Evolutionary conservation across 2,113 vertebrate species (phyloP).

Genomic region (Donacobius atricapilla): DNA sequence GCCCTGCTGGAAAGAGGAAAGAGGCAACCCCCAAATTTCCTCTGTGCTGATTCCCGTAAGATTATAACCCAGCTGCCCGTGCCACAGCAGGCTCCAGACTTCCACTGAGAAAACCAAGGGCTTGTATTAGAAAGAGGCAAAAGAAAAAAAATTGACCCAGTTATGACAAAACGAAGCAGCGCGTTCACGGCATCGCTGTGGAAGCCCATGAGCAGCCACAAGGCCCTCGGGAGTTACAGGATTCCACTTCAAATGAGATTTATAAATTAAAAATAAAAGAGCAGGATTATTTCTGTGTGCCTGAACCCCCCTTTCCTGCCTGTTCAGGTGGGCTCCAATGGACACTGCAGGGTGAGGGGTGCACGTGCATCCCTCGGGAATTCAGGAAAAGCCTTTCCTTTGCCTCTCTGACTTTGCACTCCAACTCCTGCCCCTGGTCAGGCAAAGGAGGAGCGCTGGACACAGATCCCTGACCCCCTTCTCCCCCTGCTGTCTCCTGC

Average conservation of each 20-base stretch:
- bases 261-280: slow-evolving; percentile 13
- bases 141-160: slow-evolving; percentile 1
- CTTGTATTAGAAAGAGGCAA: neutral
- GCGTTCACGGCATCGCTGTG: neutral
- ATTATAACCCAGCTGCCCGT: neutral
- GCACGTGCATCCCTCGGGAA: neutral
- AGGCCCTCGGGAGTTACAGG: neutral
- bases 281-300: neutral
- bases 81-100: neutral
- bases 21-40: neutral
- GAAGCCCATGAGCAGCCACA: neutral
- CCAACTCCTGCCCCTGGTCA: neutral
- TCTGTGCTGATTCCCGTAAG: neutral
- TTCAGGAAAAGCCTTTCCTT: neutral
- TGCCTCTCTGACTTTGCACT: neutral
- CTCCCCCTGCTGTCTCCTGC: neutral
- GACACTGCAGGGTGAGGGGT: accelerated
- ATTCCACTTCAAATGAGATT: slow-evolving; percentile 17
- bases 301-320: neutral
- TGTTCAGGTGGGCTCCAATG: neutral
- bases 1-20: neutral
- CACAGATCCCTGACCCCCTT: neutral
- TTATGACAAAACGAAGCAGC: slow-evolving; percentile 24
- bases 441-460: neutral
- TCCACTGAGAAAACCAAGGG: slow-evolving; percentile 14